Evolutionary conservation across 2,797 vertebrate species (phyloP), one percentile per base, ranked within the genome.

Genomic region (Lepus oiostolus): DNA sequence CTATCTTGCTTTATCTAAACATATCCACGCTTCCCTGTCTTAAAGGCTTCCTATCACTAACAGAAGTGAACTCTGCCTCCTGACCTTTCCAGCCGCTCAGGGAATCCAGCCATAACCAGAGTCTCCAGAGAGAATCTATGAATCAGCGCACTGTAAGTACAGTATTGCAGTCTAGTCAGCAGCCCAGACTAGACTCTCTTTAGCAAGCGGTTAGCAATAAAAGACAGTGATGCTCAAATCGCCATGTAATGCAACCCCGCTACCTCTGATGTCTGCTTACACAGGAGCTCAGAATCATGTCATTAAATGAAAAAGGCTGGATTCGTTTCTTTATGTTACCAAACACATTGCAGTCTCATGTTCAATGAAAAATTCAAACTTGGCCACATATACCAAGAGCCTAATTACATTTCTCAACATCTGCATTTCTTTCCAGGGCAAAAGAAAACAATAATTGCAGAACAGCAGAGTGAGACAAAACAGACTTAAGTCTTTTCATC

Each of bases 281-380:
- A 67, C 77, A 95, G 96, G 81, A 77, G 92, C 72, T 83, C 60
- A 71, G 91, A 92, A 97, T 74, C 88, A 38, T 47, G 62, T 86
- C 70, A 97, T 94, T 97, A 96, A 98, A 96, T 97, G 97, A 97
- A 62, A 82, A 97, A 97, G 65, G 83, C 88, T 63, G n/a, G 79
- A 81, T 88, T 87, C 72, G 90, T 95, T 96, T 95, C 79, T 81
- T 88, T 95, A 91, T 94, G 85, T 96, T 96, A 95, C 97, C 97
- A 98, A 97, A 95, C 93, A 97, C 96, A 97, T 96, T 68, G 68
- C 91, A 96, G 93, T 91, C 94, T 97, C 96, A 89, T 93, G 92
- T 94, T 98, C 97, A 93, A 95, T 95, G 97, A 97, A 96, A 96
- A 95, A 97, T 94, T 96, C 97, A 97, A 97, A 96, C 63, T 97